Conservation (phyloP, 1,140 invertebrate species). For the Calephelis nemesis region DNA sequence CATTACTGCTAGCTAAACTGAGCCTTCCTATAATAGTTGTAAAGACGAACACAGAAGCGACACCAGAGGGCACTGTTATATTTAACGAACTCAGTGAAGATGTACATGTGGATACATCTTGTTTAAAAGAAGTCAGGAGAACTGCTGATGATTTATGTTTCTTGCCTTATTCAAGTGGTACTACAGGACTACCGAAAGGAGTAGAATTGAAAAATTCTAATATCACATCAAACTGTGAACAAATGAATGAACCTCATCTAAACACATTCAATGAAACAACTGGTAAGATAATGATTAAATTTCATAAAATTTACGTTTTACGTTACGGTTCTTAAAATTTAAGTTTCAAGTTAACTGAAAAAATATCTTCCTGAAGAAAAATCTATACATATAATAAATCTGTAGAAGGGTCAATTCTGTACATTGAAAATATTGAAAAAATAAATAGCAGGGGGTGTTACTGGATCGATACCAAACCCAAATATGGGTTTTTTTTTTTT, state of each 20-base stretch:
- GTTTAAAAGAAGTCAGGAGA: slow-evolving; percentile 69
- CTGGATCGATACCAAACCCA: too few species aligned
- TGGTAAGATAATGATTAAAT: slow-evolving; percentile 34
- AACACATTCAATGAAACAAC: slow-evolving; percentile 56
- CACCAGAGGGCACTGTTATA: slow-evolving; percentile 79
- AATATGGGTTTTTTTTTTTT: too few species aligned
- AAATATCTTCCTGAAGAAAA: too few species aligned
- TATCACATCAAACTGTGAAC: slow-evolving; percentile 80
- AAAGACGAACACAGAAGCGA: slow-evolving; percentile 57
- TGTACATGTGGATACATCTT: slow-evolving; percentile 71
- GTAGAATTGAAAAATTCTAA: slow-evolving; percentile 89
- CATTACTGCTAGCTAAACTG: slow-evolving; percentile 65
- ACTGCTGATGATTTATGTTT: slow-evolving; percentile 78
- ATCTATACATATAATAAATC: too few species aligned
- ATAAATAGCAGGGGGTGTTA: too few species aligned
- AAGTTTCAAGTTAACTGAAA: too few species aligned
- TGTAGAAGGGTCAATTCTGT: too few species aligned
- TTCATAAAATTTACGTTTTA: too few species aligned
- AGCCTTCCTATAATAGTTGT: slow-evolving; percentile 81
- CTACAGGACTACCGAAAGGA: slow-evolving; percentile 94
- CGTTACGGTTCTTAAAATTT: too few species aligned
- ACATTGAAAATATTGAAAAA: too few species aligned
- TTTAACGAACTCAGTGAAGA: slow-evolving; percentile 81
- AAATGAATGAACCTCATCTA: slow-evolving; percentile 65
- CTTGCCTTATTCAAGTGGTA: slow-evolving; percentile 89